Evolutionary conservation across 2,113 vertebrate species (phyloP).

Genomic region (Lucifuga dentata): DNA sequence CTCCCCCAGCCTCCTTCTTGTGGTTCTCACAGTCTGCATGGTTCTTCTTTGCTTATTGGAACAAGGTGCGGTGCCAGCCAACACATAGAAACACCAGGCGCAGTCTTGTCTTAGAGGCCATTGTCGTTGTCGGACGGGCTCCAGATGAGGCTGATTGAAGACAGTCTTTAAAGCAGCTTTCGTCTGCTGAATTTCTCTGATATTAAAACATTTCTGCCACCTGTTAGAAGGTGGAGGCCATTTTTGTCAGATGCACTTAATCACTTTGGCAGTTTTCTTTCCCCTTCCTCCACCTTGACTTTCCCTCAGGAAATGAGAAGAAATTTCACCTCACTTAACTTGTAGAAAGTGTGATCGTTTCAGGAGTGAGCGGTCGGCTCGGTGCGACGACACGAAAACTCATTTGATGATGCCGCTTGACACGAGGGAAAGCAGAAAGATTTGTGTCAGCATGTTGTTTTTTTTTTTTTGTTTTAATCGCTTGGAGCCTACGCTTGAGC

Average conservation of each 20-base stretch:
- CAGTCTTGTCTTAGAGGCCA: slow-evolving; percentile 21
- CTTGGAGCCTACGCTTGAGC: no score
- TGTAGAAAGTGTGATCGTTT: neutral
- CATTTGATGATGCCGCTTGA: neutral
- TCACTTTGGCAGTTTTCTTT: neutral
- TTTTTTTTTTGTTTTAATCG: no score
- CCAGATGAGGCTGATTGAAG: slow-evolving; percentile 49
- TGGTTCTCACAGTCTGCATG: slow-evolving; percentile 27
- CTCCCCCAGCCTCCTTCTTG: neutral
- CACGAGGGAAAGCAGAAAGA: slow-evolving; percentile 2
- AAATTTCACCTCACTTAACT: neutral
- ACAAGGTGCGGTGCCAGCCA: slow-evolving; percentile 29
- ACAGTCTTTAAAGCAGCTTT: slow-evolving; percentile 30
- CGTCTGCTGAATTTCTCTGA: slow-evolving; percentile 13
- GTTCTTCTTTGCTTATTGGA: slow-evolving; percentile 35
- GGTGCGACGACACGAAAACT: neutral
- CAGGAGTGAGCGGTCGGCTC: neutral
- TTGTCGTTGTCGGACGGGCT: slow-evolving; percentile 36
- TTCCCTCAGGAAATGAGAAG: neutral
- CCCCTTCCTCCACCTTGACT: neutral
- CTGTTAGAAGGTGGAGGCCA: slow-evolving; percentile 3
- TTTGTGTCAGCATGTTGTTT: slow-evolving; percentile 1
- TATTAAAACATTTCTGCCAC: slow-evolving; percentile 1
- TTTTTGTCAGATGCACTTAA: neutral
- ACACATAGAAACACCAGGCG: slow-evolving; percentile 20